A percentile compares a stretch with the other conserved stretches of the same genome.
These are phyloP conservation scores for Eulemur mongoz DNA, from an alignment of 2,797 vertebrate species.

Conservation along the genomic window DNA sequence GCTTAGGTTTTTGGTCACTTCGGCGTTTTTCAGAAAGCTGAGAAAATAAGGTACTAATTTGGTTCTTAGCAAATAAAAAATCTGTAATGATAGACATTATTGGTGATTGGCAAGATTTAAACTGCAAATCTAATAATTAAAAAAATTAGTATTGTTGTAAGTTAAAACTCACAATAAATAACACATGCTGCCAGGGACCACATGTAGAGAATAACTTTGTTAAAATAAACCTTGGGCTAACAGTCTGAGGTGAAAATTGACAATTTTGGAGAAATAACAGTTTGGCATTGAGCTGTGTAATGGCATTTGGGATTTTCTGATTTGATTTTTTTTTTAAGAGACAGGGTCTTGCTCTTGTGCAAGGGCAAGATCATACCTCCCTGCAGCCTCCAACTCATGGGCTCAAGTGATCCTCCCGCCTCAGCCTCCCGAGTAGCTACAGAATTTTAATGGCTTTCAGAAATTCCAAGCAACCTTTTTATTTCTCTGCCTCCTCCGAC, in stretches of 20 bases:
- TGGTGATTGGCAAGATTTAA: background rate
- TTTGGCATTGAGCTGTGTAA: background rate
- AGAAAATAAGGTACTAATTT: background rate
- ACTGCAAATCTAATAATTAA: background rate
- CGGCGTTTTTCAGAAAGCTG: background rate
- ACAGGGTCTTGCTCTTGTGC: background rate
- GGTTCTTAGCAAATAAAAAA: slow-evolving; percentile 12
- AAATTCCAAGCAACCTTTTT: background rate
- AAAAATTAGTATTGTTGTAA: slow-evolving; percentile 4
- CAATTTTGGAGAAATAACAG: background rate
- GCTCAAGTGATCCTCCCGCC: background rate
- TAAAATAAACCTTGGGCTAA: slow-evolving; percentile 28
- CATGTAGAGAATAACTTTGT: background rate
- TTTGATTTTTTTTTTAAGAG: background rate
- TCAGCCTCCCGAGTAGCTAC: background rate
- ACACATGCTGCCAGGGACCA: background rate
- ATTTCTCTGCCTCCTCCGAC: background rate
- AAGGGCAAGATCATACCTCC: background rate
- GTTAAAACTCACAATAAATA: slow-evolving; percentile 22
- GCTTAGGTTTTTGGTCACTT: slow-evolving; percentile 8
- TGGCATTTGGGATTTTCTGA: background rate
- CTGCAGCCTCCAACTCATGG: background rate
- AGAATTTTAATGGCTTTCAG: slow-evolving; percentile 32
- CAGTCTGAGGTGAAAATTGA: background rate
- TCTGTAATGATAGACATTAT: background rate